Evolutionary conservation across 2,797 vertebrate species (phyloP).

Genomic region (Myotis pilosus): DNA sequence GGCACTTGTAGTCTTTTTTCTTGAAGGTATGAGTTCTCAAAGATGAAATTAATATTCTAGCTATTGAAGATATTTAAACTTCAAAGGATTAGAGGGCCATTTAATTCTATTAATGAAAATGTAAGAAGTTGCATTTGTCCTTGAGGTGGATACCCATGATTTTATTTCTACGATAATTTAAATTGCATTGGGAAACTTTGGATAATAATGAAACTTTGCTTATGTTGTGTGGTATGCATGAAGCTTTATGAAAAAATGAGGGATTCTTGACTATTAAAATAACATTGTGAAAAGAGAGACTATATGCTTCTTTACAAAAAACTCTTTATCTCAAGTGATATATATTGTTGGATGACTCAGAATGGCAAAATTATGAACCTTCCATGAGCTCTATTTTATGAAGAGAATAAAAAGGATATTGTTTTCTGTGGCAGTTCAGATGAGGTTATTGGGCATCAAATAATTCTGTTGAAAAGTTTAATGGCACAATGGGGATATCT

Average conservation of each 20-base stretch:
- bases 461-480: not conserved
- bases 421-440: not conserved
- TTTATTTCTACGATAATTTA: conserved; percentile 24
- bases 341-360: not conserved
- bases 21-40: not conserved
- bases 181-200: not conserved
- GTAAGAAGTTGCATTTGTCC: not conserved
- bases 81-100: not conserved
- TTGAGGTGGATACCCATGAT: not conserved
- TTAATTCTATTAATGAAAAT: conserved; percentile 12
- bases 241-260: not conserved
- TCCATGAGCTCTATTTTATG: not conserved
- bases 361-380: conserved; percentile 12
- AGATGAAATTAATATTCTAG: conserved; percentile 5
- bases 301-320: conserved; percentile 10
- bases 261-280: not conserved
- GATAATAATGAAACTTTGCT: not conserved
- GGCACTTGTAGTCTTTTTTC: not conserved
- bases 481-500: not conserved
- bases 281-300: not conserved
- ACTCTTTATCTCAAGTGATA: not conserved
- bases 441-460: not conserved
- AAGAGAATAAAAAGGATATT: not conserved
- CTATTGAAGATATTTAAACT: not conserved
- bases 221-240: not conserved